Evolutionary conservation across 2,113 vertebrate genomes (phyloP).

Genomic region (Marmota monax): DNA sequence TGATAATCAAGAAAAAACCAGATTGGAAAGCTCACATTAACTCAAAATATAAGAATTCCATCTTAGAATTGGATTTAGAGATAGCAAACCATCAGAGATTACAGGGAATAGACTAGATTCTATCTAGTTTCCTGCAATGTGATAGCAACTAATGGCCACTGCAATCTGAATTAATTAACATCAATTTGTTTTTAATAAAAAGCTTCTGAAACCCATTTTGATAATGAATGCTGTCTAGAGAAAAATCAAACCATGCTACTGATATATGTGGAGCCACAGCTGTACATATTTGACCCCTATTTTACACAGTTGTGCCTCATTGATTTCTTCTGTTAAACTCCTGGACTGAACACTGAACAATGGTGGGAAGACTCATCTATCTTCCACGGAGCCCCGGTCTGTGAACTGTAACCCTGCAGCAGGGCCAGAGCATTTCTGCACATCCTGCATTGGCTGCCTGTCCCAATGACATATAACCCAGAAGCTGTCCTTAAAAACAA

Average conservation of each 20-base stretch:
- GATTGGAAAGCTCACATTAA: neutral
- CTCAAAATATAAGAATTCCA: neutral
- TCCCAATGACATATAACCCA: slow-evolving; percentile 87
- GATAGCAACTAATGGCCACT: slow-evolving; percentile 66
- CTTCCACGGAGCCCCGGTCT: slow-evolving; percentile 84
- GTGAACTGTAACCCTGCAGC: slow-evolving; percentile 86
- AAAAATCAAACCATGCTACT: slow-evolving; percentile 83
- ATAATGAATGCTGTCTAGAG: slow-evolving; percentile 80
- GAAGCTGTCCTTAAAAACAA: slow-evolving; percentile 86
- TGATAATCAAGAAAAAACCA: neutral
- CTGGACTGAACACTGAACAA: slow-evolving; percentile 86
- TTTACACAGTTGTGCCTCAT: slow-evolving; percentile 89
- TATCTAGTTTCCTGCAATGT: slow-evolving; percentile 47
- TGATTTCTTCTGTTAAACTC: slow-evolving; percentile 87
- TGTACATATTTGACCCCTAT: slow-evolving; percentile 90
- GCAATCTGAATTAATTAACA: slow-evolving; percentile 86
- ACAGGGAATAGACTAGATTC: slow-evolving; percentile 4
- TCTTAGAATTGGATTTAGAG: slow-evolving; percentile 53
- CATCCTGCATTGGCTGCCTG: slow-evolving; percentile 79
- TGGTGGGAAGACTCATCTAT: slow-evolving; percentile 84
- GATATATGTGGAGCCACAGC: slow-evolving; percentile 87
- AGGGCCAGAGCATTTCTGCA: slow-evolving; percentile 79
- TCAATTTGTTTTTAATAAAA: slow-evolving; percentile 85
- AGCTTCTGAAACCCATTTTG: slow-evolving; percentile 83
- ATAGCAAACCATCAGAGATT: neutral